Percentiles rank a stretch among this genome's conserved stretches.
Conservation (phyloP, 35 echinoderm and acorn worm genomes). For the Lytechinus pictus region DNA sequence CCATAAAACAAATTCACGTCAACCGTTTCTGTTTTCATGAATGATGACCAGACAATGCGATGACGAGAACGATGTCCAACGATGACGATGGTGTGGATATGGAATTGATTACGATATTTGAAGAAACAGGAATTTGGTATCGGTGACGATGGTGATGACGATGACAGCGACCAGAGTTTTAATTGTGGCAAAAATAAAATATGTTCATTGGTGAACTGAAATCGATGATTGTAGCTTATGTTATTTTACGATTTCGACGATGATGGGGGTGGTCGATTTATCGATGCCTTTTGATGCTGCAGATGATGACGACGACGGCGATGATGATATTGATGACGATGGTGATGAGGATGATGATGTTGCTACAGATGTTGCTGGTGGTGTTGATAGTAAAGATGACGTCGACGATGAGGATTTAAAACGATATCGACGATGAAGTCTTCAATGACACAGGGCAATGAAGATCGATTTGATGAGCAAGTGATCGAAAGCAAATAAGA, state of each 20-base stretch:
- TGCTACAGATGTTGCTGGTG: neutral
- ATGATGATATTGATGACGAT: neutral
- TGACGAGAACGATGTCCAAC: neutral
- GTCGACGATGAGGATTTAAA: neutral
- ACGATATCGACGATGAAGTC: neutral
- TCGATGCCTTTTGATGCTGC: neutral
- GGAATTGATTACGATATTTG: no score
- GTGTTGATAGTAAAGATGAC: neutral
- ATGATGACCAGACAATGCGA: neutral
- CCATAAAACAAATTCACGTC: neutral
- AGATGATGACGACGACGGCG: neutral
- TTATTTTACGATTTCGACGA: neutral
- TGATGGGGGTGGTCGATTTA: neutral
- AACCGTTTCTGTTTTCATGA: neutral
- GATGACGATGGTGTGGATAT: no score
- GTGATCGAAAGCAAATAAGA: neutral
- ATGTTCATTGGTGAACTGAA: neutral
- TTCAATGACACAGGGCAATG: neutral
- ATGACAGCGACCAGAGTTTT: neutral
- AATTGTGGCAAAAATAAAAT: no score
- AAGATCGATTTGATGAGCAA: neutral
- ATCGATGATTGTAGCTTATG: neutral
- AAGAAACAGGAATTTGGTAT: no score
- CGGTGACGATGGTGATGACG: neutral
- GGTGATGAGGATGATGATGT: neutral